Conservation (phyloP, 2,113 vertebrate genomes). For the Gila orcuttii region DNA sequence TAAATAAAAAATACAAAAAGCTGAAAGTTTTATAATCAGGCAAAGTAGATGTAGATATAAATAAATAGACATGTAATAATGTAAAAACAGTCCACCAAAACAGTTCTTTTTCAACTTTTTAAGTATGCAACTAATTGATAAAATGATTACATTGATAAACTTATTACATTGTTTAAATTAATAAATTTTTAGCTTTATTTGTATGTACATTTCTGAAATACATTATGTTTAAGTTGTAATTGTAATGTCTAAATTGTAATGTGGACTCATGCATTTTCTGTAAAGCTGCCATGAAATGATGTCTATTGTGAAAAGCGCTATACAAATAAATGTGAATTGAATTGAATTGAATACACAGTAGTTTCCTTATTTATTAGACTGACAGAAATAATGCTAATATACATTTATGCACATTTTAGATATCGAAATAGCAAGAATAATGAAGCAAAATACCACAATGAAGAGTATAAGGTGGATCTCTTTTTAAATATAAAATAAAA, state of each 20-base stretch:
- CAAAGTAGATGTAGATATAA: not conserved
- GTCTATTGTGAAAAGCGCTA: not conserved
- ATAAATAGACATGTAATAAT: not conserved
- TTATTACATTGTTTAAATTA: too few relatives aligned
- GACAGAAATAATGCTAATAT: not conserved
- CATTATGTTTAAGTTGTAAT: too few relatives aligned
- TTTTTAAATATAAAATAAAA: too few relatives aligned
- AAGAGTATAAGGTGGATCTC: too few relatives aligned
- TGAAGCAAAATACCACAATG: too few relatives aligned
- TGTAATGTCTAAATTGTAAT: too few relatives aligned
- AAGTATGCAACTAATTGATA: not conserved
- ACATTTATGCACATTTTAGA: not conserved
- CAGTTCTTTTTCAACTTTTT: not conserved
- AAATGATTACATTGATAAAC: too few relatives aligned
- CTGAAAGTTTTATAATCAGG: not conserved
- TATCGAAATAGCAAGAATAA: not conserved
- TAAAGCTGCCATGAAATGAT: too few relatives aligned
- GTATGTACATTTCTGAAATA: too few relatives aligned
- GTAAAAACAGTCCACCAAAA: not conserved
- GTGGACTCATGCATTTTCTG: too few relatives aligned
- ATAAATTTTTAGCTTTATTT: too few relatives aligned
- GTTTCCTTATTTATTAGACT: not conserved
- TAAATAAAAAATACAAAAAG: constrained; percentile 14
- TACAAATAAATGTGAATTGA: too few relatives aligned
- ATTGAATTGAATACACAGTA: not conserved